Conservation (phyloP, 1,140 invertebrate genomes). For the Drosophila miranda region DNA sequence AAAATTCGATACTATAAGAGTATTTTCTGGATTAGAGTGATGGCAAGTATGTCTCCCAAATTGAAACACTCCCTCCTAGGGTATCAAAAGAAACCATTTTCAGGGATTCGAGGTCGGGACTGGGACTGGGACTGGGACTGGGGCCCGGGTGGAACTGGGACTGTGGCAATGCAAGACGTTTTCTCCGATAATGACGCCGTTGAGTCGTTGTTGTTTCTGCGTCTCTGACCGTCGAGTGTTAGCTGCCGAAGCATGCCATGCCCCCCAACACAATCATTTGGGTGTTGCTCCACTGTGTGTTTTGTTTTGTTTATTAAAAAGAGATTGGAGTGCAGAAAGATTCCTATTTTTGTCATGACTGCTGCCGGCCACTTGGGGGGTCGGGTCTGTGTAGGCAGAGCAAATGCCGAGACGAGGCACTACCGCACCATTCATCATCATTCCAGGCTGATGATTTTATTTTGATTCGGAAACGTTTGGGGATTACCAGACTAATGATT, state of each 20-base stretch:
- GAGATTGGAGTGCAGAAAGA: constrained; percentile 69
- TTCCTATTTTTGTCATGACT: constrained; percentile 59
- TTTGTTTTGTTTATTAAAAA: constrained; percentile 77
- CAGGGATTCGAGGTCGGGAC: neutral
- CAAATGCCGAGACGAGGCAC: neutral
- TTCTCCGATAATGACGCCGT: constrained; percentile 71
- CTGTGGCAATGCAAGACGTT: constrained; percentile 55
- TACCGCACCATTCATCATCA: constrained; percentile 65
- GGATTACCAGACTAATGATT: constrained; percentile 76
- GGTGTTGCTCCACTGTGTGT: constrained; percentile 36
- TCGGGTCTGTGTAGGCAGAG: constrained; percentile 8
- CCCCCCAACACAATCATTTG: constrained; percentile 57
- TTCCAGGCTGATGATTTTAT: constrained; percentile 75
- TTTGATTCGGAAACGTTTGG: constrained; percentile 74
- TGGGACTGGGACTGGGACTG: too few relatives aligned
- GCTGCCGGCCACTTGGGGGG: constrained; percentile 29
- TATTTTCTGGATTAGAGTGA: too few relatives aligned
- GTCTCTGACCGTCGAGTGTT: constrained; percentile 58
- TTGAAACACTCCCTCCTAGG: neutral
- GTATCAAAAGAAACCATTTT: constrained; percentile 25
- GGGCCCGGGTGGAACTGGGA: constrained; percentile 5
- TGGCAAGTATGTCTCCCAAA: too few relatives aligned
- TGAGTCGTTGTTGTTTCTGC: constrained; percentile 45
- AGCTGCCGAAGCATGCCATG: constrained; percentile 43
- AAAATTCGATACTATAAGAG: too few relatives aligned